Conservation (phyloP, 2,888 invertebrate genomes). For the Callinectes sapidus region DNA sequence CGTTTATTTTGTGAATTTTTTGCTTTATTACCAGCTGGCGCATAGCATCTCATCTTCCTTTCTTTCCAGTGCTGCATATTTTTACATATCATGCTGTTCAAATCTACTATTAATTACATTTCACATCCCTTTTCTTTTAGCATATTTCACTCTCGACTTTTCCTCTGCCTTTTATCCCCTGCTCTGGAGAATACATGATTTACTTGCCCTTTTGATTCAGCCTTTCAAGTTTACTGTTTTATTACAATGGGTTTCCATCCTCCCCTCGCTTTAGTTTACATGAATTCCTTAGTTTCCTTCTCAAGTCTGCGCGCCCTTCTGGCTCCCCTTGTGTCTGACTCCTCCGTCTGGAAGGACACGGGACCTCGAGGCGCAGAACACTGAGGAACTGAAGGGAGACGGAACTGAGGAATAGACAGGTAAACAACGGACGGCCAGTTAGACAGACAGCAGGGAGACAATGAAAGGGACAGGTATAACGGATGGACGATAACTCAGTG, state of each 20-base stretch:
- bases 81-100: not conserved
- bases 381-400: not conserved
- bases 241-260: not conserved
- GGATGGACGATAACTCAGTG: no score
- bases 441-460: not conserved
- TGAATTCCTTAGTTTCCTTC: not conserved
- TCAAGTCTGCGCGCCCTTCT: not conserved
- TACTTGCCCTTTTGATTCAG: not conserved
- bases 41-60: not conserved
- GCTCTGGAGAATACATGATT: conserved; percentile 10
- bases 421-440: not conserved
- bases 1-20: not conserved
- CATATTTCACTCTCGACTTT: not conserved
- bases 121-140: not conserved
- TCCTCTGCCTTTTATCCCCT: not conserved
- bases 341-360: conserved; percentile 1
- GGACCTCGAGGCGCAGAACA: not conserved
- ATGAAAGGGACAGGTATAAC: no score
- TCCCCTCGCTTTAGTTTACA: conserved; percentile 1
- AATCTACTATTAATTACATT: not conserved
- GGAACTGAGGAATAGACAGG: not conserved
- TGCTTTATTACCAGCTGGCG: not conserved
- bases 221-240: conserved; percentile 4
- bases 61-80: not conserved
- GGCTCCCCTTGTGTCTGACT: not conserved